phyloP scores from a whole-genome alignment of 1,140 invertebrate species.

The Apis dorsata region DNA sequence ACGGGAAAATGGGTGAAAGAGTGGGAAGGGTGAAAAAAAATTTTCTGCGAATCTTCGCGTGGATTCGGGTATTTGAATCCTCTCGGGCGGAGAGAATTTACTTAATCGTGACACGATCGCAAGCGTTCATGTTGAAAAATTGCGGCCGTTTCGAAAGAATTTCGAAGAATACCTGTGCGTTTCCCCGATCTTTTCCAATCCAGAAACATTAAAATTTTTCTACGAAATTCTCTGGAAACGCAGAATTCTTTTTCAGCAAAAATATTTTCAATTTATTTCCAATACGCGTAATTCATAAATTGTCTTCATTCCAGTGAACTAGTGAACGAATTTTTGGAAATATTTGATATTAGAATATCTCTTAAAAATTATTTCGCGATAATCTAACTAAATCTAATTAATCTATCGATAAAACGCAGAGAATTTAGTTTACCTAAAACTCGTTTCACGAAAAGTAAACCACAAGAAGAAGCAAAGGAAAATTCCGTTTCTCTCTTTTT shows the following conservation, averaged over 20 bases:
- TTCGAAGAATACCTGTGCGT: background rate
- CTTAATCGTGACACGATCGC: background rate
- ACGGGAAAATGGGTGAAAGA: background rate
- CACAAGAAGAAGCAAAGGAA: background rate
- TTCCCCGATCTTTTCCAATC: too few species aligned
- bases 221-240: too few species aligned
- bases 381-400: too few species aligned
- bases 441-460: background rate
- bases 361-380: too few species aligned
- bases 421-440: background rate
- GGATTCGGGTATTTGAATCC: conserved; percentile 3
- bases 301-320: too few species aligned
- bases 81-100: background rate
- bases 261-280: too few species aligned
- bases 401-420: background rate
- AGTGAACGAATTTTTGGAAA: background rate
- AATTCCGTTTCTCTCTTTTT: background rate
- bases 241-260: too few species aligned
- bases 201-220: too few species aligned
- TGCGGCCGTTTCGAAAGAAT: background rate
- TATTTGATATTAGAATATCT: background rate
- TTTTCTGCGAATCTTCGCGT: background rate
- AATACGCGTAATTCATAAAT: too few species aligned
- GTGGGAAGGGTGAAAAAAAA: background rate
- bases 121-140: conserved; percentile 6